Percentiles rank a stretch among this genome's conserved stretches.
Evolutionary conservation across 35 echinoderm and acorn worm species (phyloP).

Genomic region (Apostichopus parvimensis): DNA sequence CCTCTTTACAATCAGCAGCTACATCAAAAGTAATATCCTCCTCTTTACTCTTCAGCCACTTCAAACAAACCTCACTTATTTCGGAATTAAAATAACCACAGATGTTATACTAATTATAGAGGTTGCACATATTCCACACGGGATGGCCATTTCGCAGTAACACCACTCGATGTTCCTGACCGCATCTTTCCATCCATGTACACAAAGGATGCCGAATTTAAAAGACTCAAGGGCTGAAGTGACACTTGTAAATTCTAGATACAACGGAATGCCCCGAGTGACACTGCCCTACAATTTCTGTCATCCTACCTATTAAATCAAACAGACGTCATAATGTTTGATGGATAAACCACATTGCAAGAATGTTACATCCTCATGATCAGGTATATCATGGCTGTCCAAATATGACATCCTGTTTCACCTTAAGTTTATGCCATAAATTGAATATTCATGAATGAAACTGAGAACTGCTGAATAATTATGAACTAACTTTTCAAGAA

Average conservation of each 20-base stretch:
- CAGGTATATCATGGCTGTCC: too few species aligned
- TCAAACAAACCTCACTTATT: too few species aligned
- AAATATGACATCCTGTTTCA: too few species aligned
- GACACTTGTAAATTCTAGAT: background rate
- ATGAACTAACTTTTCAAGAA: too few species aligned
- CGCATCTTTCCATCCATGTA: background rate
- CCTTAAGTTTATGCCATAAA: too few species aligned
- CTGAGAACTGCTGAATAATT: too few species aligned
- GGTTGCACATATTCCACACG: background rate
- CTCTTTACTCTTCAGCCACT: too few species aligned
- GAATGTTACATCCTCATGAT: background rate
- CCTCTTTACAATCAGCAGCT: too few species aligned
- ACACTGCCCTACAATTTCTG: background rate
- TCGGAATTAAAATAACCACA: background rate
- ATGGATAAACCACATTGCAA: background rate
- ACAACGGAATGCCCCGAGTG: background rate
- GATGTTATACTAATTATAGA: background rate
- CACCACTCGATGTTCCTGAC: background rate
- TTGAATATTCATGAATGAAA: too few species aligned
- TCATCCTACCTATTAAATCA: background rate
- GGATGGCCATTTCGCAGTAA: background rate
- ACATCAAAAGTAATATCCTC: too few species aligned
- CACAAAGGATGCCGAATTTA: background rate
- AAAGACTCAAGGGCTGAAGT: background rate
- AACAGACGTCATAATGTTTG: background rate